Conservation (phyloP, 1,140 invertebrate genomes). For the Rhyacophila brunnea region DNA sequence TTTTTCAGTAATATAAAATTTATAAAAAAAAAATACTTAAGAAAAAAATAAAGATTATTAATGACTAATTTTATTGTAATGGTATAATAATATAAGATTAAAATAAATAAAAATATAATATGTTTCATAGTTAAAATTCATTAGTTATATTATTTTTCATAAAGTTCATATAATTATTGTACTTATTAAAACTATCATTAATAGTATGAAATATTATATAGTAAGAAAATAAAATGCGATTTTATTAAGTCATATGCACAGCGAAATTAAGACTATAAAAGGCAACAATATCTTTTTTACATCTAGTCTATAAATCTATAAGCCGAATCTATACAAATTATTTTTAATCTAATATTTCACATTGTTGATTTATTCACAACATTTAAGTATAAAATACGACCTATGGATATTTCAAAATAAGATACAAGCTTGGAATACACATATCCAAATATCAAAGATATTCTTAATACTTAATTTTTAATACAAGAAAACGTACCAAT, state of each 20-base stretch:
- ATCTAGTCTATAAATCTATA: neutral
- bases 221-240: slow-evolving; percentile 18
- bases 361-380: no score
- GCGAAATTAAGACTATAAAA: slow-evolving; percentile 15
- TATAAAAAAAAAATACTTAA: neutral
- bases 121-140: no score
- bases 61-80: neutral
- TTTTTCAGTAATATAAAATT: no score
- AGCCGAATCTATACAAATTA: no score
- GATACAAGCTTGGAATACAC: neutral
- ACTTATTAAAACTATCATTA: neutral
- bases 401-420: no score
- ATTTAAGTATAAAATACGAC: no score
- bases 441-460: neutral
- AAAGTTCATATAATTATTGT: neutral
- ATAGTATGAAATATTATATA: slow-evolving; percentile 9
- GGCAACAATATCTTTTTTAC: slow-evolving; percentile 19
- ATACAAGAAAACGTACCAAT: neutral
- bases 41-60: neutral
- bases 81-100: neutral
- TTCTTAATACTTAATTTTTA: neutral
- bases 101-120: no score
- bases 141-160: neutral
- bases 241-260: slow-evolving; percentile 13
- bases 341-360: no score